Percentiles rank a stretch among this genome's conserved stretches.
Evolutionary conservation across 1,140 invertebrate genomes (phyloP).

Genomic region (Vanessa tameamea): DNA sequence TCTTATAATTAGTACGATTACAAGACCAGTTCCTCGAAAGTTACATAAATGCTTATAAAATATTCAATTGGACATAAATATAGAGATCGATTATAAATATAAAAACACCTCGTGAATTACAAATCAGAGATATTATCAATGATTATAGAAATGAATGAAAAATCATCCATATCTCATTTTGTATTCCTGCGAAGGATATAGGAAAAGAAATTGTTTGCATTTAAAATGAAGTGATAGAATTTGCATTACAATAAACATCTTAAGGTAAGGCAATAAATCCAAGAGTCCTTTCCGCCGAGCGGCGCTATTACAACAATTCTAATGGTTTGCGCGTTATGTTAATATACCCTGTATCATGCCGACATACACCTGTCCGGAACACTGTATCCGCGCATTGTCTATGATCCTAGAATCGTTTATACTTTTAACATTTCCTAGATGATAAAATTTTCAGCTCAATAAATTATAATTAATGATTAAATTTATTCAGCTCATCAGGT

Average conservation of each 20-base stretch:
- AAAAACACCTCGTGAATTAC: constrained; percentile 11
- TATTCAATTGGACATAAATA: not conserved
- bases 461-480: constrained; percentile 5
- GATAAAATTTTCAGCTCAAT: constrained; percentile 9
- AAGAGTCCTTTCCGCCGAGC: constrained; percentile 51
- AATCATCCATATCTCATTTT: constrained; percentile 26
- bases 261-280: constrained; percentile 54
- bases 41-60: not conserved
- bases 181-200: constrained; percentile 45
- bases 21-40: not conserved
- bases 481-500: not conserved
- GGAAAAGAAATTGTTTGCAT: constrained; percentile 51
- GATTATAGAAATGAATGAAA: constrained; percentile 37
- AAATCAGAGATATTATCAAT: constrained; percentile 32
- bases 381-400: constrained; percentile 73
- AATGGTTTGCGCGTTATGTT: constrained; percentile 44
- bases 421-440: constrained; percentile 30
- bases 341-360: constrained; percentile 36
- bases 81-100: constrained; percentile 14
- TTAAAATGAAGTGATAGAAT: constrained; percentile 41
- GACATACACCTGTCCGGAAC: constrained; percentile 71
- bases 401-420: constrained; percentile 53
- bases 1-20: too few relatives aligned
- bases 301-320: constrained; percentile 44
- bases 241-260: constrained; percentile 48